phyloP scores from a whole-genome alignment of 2,113 vertebrate genomes.

The Amphiprion ocellaris region DNA sequence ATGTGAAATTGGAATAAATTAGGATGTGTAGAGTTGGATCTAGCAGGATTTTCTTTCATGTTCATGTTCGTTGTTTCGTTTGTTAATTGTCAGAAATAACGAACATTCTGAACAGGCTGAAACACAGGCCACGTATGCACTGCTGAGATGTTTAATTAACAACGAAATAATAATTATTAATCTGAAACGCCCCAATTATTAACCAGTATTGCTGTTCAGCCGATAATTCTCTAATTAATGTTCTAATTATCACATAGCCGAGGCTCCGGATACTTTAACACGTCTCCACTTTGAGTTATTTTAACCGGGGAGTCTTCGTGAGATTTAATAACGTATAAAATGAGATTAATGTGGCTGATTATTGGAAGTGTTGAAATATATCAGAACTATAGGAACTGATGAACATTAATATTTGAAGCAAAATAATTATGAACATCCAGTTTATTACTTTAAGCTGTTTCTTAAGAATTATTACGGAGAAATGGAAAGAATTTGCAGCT shows the following conservation, averaged over 20 bases:
- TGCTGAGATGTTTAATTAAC: conserved; percentile 59
- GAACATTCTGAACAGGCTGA: conserved; percentile 21
- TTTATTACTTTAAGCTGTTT: neutral
- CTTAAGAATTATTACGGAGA: neutral
- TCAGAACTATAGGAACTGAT: conserved; percentile 17
- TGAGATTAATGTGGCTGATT: conserved; percentile 39
- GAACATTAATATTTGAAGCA: conserved; percentile 11
- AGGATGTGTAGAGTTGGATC: neutral
- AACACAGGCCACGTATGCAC: conserved; percentile 53
- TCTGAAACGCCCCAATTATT: conserved; percentile 69
- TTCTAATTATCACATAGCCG: conserved; percentile 54
- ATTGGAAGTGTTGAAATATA: conserved; percentile 21
- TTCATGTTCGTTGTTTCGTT: conserved; percentile 25
- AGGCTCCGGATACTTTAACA: conserved; percentile 20
- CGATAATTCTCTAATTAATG: conserved; percentile 69
- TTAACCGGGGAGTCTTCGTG: neutral
- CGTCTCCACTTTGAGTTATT: conserved; percentile 37
- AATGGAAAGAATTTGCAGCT: neutral
- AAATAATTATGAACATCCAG: conserved; percentile 16
- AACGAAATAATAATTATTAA: conserved; percentile 69
- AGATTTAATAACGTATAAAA: conserved; percentile 43
- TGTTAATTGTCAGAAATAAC: conserved; percentile 29
- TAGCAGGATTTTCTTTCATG: neutral
- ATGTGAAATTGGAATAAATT: conserved; percentile 2
- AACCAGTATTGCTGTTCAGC: conserved; percentile 51